Evolutionary conservation across 1,140 invertebrate genomes (phyloP).

Genomic region (Carcinoscorpius rotundicauda): DNA sequence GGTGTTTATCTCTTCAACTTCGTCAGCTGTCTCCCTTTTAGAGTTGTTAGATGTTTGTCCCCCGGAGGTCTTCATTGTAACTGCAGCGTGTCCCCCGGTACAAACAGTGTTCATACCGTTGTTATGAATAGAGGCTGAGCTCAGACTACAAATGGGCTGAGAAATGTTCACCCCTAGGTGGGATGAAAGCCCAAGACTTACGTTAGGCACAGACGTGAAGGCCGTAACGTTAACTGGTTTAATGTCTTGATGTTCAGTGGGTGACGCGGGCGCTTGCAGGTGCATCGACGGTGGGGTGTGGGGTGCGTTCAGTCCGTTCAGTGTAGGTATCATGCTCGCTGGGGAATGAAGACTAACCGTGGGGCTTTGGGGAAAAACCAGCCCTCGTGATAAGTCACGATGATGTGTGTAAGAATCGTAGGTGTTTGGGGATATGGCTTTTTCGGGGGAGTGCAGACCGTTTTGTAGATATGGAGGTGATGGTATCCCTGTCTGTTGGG

Average conservation of each 20-base stretch:
- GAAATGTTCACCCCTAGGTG: not conserved
- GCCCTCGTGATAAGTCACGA: slow-evolving; percentile 39
- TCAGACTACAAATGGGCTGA: slow-evolving; percentile 5
- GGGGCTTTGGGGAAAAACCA: slow-evolving; percentile 37
- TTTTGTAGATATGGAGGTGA: slow-evolving; percentile 69
- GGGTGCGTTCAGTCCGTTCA: slow-evolving; percentile 35
- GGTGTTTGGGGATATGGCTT: slow-evolving; percentile 52
- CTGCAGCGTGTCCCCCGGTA: slow-evolving; percentile 3
- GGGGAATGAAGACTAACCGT: slow-evolving; percentile 32
- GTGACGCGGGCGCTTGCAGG: slow-evolving; percentile 31
- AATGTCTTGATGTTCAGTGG: slow-evolving; percentile 24
- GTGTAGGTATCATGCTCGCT: slow-evolving; percentile 33
- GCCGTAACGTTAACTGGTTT: slow-evolving; percentile 15
- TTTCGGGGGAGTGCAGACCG: slow-evolving; percentile 40
- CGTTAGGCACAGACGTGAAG: slow-evolving; percentile 9
- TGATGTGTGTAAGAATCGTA: slow-evolving; percentile 41
- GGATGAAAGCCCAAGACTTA: not conserved
- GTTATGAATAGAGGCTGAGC: too few species aligned
- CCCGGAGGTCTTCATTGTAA: slow-evolving; percentile 11
- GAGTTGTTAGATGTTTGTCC: slow-evolving; percentile 18
- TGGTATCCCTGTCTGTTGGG: slow-evolving; percentile 31
- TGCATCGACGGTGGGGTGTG: slow-evolving; percentile 41
- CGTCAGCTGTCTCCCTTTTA: slow-evolving; percentile 29
- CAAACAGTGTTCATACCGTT: too few species aligned
- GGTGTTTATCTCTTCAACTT: slow-evolving; percentile 97